phyloP scores from a whole-genome alignment of 2,888 invertebrate species.

The Chalcosyrphus nemorum region DNA sequence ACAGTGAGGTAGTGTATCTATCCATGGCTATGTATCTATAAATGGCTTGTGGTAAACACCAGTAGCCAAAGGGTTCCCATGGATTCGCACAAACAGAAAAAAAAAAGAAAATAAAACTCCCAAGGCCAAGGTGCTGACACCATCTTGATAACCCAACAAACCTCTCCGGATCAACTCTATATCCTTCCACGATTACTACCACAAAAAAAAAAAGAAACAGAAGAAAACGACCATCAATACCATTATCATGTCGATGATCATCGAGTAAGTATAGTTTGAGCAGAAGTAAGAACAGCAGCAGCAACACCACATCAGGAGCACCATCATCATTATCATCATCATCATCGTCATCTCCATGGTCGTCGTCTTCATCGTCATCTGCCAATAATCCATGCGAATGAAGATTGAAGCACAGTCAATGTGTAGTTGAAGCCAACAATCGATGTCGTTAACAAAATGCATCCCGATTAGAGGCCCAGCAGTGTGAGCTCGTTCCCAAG shows the following conservation, averaged over 20 bases:
- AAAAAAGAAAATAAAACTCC: constrained; percentile 1
- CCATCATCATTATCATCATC: constrained; percentile 25
- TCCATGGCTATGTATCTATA: neutral
- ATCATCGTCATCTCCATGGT: constrained; percentile 8
- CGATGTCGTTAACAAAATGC: constrained; percentile 72
- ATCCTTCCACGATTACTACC: constrained; percentile 35
- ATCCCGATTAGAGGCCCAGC: constrained; percentile 56
- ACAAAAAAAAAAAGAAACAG: too few relatives aligned
- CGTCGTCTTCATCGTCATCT: constrained; percentile 36
- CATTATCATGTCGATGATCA: constrained; percentile 58
- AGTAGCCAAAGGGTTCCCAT: constrained; percentile 53
- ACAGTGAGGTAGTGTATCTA: neutral
- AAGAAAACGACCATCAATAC: constrained; percentile 32
- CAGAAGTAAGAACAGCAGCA: constrained; percentile 29
- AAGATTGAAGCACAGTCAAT: constrained; percentile 45
- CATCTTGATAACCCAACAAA: constrained; percentile 60
- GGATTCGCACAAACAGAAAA: constrained; percentile 4
- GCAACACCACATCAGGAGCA: constrained; percentile 46
- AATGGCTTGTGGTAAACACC: constrained; percentile 38
- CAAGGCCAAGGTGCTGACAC: constrained; percentile 72
- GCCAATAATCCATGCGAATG: constrained; percentile 59
- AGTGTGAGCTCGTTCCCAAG: too few relatives aligned
- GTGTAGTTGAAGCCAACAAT: constrained; percentile 43
- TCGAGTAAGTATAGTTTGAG: constrained; percentile 28
- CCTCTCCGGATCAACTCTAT: constrained; percentile 14